Base-by-base conservation (phyloP, 2,888 invertebrate genomes). In the Platycheirus rosarum region DNA sequence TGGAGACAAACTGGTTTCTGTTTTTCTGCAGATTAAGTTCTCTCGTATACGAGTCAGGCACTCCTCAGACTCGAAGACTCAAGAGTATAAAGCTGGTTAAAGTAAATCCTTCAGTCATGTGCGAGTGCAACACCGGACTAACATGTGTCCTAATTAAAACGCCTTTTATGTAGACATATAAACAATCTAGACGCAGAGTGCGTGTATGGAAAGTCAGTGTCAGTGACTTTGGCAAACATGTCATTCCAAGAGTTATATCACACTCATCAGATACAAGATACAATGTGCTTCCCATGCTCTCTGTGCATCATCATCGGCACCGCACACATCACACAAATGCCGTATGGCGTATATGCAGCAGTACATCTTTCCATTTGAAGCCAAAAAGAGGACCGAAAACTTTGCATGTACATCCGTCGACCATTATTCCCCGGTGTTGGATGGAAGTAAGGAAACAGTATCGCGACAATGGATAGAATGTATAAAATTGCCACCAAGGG, bases 101-200 rank as follows among this genome's bases (percentile, higher is more conserved):
- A 71, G 80, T 73, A 73, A 77, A 77, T 82, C 82, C 82, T 71
- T 63, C 66, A 68, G 66, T 73, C 76, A 77, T 82, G 77, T 76
- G 82, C 68, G 63, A 73, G 71, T 76, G 82, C 68, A 62, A 73
- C 82, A 82, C 62, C 57, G 63, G 77, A 68, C 82, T 68, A 82
- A 82, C 77, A 82, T 82, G 82, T 82, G 77, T 82, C 76, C 82
- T 82, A 82, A 82, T 82, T 82, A 82, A 76, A 82, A 76, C 62
- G 65, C 65, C 65, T 44, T 49, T 66, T 32, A 6, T 55, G 63
- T 76, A 40, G 29, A 32, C 29, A 32, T 32, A 6, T 7, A 7
- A 26, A 4, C 2, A 6, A 26, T 26, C 3, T 40, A 37, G 20
- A 46, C 40, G 26, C 60, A 44, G 42, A 40, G 20, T 60, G 49